Base-by-base conservation (phyloP, 2,888 invertebrate species). In the Macrophya alboannulata region DNA sequence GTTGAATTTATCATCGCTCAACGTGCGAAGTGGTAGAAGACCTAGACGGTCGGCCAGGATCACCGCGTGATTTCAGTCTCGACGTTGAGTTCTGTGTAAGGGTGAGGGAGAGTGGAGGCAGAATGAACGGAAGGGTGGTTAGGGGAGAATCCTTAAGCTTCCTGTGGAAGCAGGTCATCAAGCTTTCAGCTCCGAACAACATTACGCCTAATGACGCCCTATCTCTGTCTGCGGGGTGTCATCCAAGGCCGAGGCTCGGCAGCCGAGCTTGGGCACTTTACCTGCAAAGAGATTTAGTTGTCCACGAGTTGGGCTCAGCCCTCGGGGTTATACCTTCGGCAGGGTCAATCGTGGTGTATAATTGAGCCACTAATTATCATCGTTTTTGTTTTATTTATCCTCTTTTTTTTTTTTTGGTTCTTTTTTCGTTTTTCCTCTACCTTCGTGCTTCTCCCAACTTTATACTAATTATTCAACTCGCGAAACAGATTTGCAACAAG, bases 131-230 rank as follows among this genome's bases (percentile, higher is more conserved):
- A 74, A 45, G 43, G 21, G 45, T 37, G 72, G 45, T n/a, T n/a
- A 21, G 43, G 21, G 15, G 9, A 43, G 51, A 43, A 81, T 81
- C 62, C 81, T 62, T 17, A 43, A 62, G 79, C 59, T 62, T 43
- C 8, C 59, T 43, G 62, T 62, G 17, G 62, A 81, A 40, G 62
- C 40, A 59, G 81, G 62, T 51, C 77, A 81, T 81, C 81, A 81
- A 43, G 81, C 62, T 81, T 62, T 81, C 81, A 62, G 81, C 81
- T 40, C 21, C 59, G 81, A 62, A 81, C 81, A 62, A 81, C 81
- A 43, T 81, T 62, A 81, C 59, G 51, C 77, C 37, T 77, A 77
- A 77, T 51, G 77, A 62, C 59, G 40, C 40, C 43, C 62, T 40
- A 21, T 81, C 40, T 40, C 12, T 43, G 15, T 43, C 37, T 62